Conservation (phyloP, 2,113 vertebrate species). For the Hystrix brachyura region DNA sequence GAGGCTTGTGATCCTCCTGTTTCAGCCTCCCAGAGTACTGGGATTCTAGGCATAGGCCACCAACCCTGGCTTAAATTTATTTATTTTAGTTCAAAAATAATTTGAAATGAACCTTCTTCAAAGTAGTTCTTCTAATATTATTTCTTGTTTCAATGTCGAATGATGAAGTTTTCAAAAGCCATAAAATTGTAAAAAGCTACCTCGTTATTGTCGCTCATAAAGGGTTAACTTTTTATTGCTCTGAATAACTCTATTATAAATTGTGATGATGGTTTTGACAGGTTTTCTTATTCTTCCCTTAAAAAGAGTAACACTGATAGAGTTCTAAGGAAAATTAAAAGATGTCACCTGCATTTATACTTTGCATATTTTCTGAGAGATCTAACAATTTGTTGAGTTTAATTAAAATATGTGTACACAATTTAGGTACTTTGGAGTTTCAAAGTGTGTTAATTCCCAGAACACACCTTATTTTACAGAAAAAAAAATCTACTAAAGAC, state of each 20-base stretch:
- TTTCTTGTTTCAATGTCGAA: neutral
- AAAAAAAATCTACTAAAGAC: neutral
- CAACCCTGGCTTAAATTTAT: neutral
- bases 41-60: neutral
- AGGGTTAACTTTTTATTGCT: neutral
- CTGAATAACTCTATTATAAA: neutral
- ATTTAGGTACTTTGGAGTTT: neutral
- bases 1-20: neutral
- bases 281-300: neutral
- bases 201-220: neutral
- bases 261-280: neutral
- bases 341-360: neutral
- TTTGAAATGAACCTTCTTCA: neutral
- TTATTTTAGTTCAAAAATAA: neutral
- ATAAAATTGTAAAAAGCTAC: neutral
- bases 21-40: neutral
- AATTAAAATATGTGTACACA: neutral
- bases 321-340: neutral
- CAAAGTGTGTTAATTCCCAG: neutral
- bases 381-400: constrained; percentile 6
- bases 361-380: neutral
- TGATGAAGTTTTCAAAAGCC: neutral
- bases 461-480: neutral
- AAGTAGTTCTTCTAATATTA: neutral
- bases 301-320: neutral